Evolutionary conservation across 92 coral and sea anemone species (phyloP).

Genomic region (Epizoanthus ramosus): DNA sequence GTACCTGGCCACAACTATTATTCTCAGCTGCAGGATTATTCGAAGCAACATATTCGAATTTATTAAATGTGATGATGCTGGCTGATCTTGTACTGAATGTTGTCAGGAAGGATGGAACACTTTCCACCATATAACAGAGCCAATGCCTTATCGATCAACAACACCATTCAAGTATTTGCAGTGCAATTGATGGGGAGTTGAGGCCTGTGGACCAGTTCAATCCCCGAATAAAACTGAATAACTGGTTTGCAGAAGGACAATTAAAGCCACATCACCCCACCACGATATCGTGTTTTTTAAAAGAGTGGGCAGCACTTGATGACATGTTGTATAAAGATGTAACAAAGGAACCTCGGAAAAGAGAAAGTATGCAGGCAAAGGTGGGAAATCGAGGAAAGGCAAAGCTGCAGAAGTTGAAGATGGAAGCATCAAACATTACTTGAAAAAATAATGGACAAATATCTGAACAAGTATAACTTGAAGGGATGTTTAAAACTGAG

Average conservation of each 20-base stretch:
- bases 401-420: constrained; percentile 40
- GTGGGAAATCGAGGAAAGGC: constrained; percentile 24
- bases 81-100: not conserved
- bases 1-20: constrained; percentile 47
- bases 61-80: constrained; percentile 2
- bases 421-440: constrained; percentile 29
- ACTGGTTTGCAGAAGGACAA: not conserved
- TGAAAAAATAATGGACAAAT: constrained; percentile 32
- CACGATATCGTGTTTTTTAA: constrained; percentile 17
- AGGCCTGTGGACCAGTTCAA: constrained; percentile 43
- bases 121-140: constrained; percentile 21
- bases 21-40: constrained; percentile 5
- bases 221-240: constrained; percentile 31
- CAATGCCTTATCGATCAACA: constrained; percentile 20
- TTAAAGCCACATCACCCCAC: constrained; percentile 15
- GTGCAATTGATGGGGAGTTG: constrained; percentile 19
- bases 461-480: constrained; percentile 39
- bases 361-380: constrained; percentile 32
- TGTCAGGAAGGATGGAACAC: constrained; percentile 12
- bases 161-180: constrained; percentile 9
- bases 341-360: constrained; percentile 11
- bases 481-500: constrained; percentile 35
- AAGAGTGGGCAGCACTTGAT: constrained; percentile 37
- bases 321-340: constrained; percentile 23
- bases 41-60: constrained; percentile 33